Evolutionary conservation across 2,888 invertebrate genomes (phyloP).

Genomic region (Theretra japonica): DNA sequence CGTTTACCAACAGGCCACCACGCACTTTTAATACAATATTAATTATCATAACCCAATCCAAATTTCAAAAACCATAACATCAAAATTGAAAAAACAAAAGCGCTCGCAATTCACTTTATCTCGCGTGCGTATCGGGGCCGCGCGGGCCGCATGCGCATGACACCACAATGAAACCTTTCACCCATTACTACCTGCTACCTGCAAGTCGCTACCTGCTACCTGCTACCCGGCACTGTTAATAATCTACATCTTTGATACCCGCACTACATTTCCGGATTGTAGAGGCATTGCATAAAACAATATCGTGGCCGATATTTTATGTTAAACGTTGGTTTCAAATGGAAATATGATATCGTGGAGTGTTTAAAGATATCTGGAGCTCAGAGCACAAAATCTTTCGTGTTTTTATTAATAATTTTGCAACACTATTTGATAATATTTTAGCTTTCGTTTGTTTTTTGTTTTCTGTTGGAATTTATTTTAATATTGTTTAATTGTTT

Average conservation of each 20-base stretch:
- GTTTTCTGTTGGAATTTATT: too few relatives aligned
- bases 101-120: constrained; percentile 13
- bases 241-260: constrained; percentile 34
- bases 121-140: constrained; percentile 25
- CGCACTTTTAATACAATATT: too few relatives aligned
- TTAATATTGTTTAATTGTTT: too few relatives aligned
- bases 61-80: constrained; percentile 6
- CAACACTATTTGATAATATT: too few relatives aligned
- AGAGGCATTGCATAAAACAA: constrained; percentile 27
- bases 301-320: constrained; percentile 9
- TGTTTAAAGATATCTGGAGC: neutral
- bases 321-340: neutral
- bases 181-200: constrained; percentile 48
- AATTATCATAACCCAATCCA: neutral
- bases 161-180: constrained; percentile 67
- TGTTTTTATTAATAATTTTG: too few relatives aligned
- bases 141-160: constrained; percentile 44
- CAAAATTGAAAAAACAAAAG: constrained; percentile 11
- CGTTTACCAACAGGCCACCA: too few relatives aligned
- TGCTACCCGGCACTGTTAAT: constrained; percentile 29
- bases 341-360: neutral
- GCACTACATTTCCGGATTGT: constrained; percentile 34
- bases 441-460: too few relatives aligned
- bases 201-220: constrained; percentile 35
- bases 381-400: too few relatives aligned